Conservation (phyloP, 1,140 invertebrate species). For the Macrocentrus cingulum region DNA sequence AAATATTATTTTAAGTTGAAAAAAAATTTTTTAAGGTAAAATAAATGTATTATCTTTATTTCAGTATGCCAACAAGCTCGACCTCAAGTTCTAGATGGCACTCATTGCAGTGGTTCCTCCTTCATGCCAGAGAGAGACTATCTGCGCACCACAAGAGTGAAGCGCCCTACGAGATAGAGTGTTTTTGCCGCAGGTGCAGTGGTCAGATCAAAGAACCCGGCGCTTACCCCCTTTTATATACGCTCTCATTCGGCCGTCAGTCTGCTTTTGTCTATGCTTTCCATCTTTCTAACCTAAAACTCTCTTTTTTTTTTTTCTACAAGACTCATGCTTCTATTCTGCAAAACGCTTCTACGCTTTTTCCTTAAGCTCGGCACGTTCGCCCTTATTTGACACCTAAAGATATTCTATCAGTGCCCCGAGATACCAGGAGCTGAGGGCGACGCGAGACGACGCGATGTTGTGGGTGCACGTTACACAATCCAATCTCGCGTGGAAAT, state of each 20-base stretch:
- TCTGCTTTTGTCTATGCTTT: not conserved
- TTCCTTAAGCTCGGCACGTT: constrained; percentile 1
- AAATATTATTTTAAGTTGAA: no score
- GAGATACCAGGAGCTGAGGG: constrained; percentile 2
- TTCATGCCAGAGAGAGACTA: not conserved
- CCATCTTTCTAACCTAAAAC: not conserved
- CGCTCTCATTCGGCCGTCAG: constrained; percentile 1
- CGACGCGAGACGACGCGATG: no score
- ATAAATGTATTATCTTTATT: not conserved
- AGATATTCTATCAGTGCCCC: constrained; percentile 28
- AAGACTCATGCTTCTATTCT: not conserved
- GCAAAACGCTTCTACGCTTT: not conserved
- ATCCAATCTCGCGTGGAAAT: constrained; percentile 30
- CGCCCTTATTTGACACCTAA: constrained; percentile 26
- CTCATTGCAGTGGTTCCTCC: not conserved
- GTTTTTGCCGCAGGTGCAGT: constrained; percentile 29
- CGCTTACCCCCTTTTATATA: constrained; percentile 16
- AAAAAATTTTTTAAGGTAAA: no score
- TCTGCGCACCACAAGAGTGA: not conserved
- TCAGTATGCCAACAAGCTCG: constrained; percentile 4
- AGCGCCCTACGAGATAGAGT: constrained; percentile 8
- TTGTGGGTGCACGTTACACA: constrained; percentile 15
- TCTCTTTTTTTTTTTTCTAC: not conserved
- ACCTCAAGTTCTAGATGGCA: not conserved
- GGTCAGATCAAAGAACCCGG: constrained; percentile 30